Conservation (phyloP, 2,888 invertebrate species). For the Meliscaeva auricollis region DNA sequence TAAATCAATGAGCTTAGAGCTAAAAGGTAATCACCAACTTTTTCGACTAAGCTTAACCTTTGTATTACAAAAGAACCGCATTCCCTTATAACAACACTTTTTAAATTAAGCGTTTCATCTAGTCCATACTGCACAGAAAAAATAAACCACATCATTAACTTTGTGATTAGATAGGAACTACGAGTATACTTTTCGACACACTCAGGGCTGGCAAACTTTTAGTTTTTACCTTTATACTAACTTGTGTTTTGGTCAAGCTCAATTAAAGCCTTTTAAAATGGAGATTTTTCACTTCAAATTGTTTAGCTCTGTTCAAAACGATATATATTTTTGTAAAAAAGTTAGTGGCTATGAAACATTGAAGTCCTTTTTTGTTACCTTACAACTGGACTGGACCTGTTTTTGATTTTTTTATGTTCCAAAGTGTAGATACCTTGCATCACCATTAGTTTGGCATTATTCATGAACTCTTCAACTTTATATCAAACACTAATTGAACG, state of each 20-base stretch:
- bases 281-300: background rate
- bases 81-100: background rate
- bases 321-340: background rate
- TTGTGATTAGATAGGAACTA: too few species aligned
- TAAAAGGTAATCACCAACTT: too few species aligned
- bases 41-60: background rate
- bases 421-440: background rate
- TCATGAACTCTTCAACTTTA: constrained; percentile 35
- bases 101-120: background rate
- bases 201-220: too few species aligned
- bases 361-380: background rate
- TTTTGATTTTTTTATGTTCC: constrained; percentile 5
- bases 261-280: background rate
- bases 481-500: constrained; percentile 54
- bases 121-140: too few species aligned
- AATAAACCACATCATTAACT: too few species aligned
- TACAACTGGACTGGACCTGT: background rate
- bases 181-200: too few species aligned
- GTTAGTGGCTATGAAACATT: background rate
- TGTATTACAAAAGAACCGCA: background rate
- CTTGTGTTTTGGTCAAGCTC: background rate
- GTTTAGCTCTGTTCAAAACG: background rate
- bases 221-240: too few species aligned
- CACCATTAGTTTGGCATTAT: constrained; percentile 21
- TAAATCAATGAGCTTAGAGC: too few species aligned